A percentile compares a stretch with the other conserved stretches of the same genome.
These are phyloP conservation scores for Rhabdornis inornatus DNA, from an alignment of 2,113 vertebrate genomes.

Conservation along the genomic window DNA sequence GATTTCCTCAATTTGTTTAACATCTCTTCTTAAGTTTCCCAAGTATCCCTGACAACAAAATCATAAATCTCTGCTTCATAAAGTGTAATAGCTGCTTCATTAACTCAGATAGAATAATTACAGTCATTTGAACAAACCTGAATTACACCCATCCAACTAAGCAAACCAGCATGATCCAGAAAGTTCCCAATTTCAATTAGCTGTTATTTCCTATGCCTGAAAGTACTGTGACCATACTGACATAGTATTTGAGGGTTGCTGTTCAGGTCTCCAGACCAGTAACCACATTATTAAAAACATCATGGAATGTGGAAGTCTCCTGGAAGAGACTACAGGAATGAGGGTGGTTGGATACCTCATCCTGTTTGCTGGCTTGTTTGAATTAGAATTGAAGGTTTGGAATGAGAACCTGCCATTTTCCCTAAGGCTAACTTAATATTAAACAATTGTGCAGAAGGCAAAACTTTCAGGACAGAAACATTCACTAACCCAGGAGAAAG, in stretches of 20 bases:
- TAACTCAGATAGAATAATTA: conserved; percentile 36
- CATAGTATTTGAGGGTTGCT: not conserved
- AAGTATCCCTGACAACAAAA: not conserved
- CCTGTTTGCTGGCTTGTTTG: not conserved
- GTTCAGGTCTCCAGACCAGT: not conserved
- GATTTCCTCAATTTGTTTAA: not conserved
- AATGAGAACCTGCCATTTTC: not conserved
- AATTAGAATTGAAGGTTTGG: not conserved
- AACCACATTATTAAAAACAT: not conserved
- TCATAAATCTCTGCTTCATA: conserved; percentile 10
- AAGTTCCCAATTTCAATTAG: not conserved
- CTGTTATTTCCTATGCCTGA: not conserved
- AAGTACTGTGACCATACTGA: not conserved
- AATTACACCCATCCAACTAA: conserved; percentile 16
- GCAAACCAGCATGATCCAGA: not conserved
- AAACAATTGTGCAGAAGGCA: not conserved
- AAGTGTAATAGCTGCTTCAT: conserved; percentile 22
- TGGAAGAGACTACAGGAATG: not conserved
- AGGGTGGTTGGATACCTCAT: not conserved
- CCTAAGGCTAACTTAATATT: not conserved
- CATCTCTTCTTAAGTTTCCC: not conserved
- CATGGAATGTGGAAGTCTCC: not conserved
- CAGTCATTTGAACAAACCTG: not conserved
- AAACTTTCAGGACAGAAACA: not conserved
- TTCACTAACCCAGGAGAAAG: not conserved